Base-by-base conservation (phyloP, 2,113 vertebrate species). In the Cricetomys ansorgei region DNA sequence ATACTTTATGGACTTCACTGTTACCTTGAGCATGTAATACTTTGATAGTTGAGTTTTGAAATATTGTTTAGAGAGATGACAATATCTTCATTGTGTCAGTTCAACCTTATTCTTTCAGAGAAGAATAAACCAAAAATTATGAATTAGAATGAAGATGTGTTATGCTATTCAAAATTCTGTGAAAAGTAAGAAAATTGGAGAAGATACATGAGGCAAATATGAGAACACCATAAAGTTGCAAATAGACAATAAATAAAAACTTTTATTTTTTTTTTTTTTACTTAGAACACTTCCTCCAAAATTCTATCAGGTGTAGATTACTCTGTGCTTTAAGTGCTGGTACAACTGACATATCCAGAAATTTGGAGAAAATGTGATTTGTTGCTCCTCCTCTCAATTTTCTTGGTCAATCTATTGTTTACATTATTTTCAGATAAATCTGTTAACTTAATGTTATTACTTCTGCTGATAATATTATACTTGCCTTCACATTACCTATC, bases 261-360 rank as follows among this genome's bases (percentile, higher is more conserved):
- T n/a, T n/a, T n/a, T n/a, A 91, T 19, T 53, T 57, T 40, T 62
- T 25, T 70, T 88, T 85, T 67, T 79, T 86, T 92, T 95, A 92
- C 59, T 75, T 34, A 81, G 21, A 89, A 62, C 57, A 43, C 87
- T 89, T 48, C 40, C 59, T 73, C 86, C 37, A 80, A 73, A 75
- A 69, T 92, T 85, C 1, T 25, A 73, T 86, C 43, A 80, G 2
- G 9, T 75, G 64, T 96, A 31, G 86, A 86, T 86, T 75, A 85
- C 40, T n/a, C 70, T 76, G 73, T 45, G 27, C 27, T 83, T 76
- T 87, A 72, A 84, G 27, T 91, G 76, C 43, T 45, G 40, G 37
- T 8, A 87, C 53, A 88, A 34, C 40, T 76, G 48, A 88, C 27
- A 40, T 23, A 91, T 57, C 15, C 62, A 92, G 53, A 57, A 50